Evolutionary conservation across 2,888 invertebrate genomes (phyloP).

Genomic region (Timema cristinae): DNA sequence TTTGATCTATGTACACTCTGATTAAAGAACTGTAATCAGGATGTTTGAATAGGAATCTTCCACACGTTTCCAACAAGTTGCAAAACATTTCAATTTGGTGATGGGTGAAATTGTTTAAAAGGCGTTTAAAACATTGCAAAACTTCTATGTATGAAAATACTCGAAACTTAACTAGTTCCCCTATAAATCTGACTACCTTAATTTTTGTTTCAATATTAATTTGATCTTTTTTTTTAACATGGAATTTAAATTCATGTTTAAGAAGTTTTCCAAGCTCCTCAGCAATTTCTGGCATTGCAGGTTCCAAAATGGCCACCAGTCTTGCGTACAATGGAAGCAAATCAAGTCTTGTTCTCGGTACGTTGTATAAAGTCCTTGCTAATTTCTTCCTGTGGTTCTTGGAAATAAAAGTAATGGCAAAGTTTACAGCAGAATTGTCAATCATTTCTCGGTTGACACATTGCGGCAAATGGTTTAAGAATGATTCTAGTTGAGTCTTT

Average conservation of each 20-base stretch:
- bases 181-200: constrained; percentile 92
- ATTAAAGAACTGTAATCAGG: constrained; percentile 88
- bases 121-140: constrained; percentile 83
- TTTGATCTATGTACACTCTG: constrained; percentile 91
- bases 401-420: constrained; percentile 88
- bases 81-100: constrained; percentile 99
- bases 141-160: constrained; percentile 91
- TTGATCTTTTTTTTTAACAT: constrained; percentile 79
- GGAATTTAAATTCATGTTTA: constrained; percentile 92
- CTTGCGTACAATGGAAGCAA: constrained; percentile 90
- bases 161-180: constrained; percentile 92
- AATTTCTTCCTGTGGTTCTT: constrained; percentile 90
- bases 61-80: constrained; percentile 89
- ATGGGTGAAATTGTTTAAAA: constrained; percentile 86
- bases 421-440: constrained; percentile 92
- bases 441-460: constrained; percentile 94
- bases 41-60: constrained; percentile 85
- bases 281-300: constrained; percentile 86
- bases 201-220: constrained; percentile 64
- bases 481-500: constrained; percentile 71
- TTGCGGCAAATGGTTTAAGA: constrained; percentile 80
- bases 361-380: constrained; percentile 80
- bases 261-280: constrained; percentile 82
- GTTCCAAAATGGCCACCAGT: constrained; percentile 85
- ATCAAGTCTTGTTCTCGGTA: constrained; percentile 90